Conservation (phyloP, 2,888 invertebrate genomes). For the Teleogryllus oceanicus region DNA sequence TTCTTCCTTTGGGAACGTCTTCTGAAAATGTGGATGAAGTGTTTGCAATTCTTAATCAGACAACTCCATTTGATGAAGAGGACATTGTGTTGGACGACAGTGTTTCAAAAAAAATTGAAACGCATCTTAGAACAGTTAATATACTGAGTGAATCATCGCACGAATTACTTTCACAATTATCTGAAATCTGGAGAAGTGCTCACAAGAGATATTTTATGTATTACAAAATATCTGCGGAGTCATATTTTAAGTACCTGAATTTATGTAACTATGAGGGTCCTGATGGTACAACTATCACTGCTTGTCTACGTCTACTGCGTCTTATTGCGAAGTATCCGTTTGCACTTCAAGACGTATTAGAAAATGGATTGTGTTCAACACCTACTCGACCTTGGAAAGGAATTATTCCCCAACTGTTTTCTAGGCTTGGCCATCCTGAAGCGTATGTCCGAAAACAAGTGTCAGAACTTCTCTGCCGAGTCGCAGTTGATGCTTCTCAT, state of each 20-base stretch:
- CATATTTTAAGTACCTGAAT: slow-evolving; percentile 85
- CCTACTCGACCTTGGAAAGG: slow-evolving; percentile 94
- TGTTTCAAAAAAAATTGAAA: slow-evolving; percentile 73
- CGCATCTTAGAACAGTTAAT: slow-evolving; percentile 63
- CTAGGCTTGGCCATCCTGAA: slow-evolving; percentile 93
- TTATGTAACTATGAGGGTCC: slow-evolving; percentile 52
- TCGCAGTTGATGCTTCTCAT: slow-evolving; percentile 89
- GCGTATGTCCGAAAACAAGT: slow-evolving; percentile 83
- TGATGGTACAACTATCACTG: slow-evolving; percentile 75
- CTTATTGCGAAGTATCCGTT: slow-evolving; percentile 91
- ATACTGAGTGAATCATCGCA: slow-evolving; percentile 58
- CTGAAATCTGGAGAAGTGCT: slow-evolving; percentile 81
- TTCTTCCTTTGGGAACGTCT: slow-evolving; percentile 57
- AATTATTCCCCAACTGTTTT: slow-evolving; percentile 94
- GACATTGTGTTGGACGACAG: slow-evolving; percentile 76
- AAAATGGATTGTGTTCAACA: slow-evolving; percentile 81
- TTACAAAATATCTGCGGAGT: slow-evolving; percentile 82
- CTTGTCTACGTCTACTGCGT: slow-evolving; percentile 80
- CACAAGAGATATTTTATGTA: slow-evolving; percentile 83
- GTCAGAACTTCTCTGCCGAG: slow-evolving; percentile 81
- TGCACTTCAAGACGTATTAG: slow-evolving; percentile 81
- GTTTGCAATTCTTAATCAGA: slow-evolving; percentile 64
- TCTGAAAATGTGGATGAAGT: slow-evolving; percentile 59
- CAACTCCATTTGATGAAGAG: slow-evolving; percentile 62
- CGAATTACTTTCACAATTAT: slow-evolving; percentile 62